Conservation (phyloP, 2,888 invertebrate species). For the Ypsolopha sequella region DNA sequence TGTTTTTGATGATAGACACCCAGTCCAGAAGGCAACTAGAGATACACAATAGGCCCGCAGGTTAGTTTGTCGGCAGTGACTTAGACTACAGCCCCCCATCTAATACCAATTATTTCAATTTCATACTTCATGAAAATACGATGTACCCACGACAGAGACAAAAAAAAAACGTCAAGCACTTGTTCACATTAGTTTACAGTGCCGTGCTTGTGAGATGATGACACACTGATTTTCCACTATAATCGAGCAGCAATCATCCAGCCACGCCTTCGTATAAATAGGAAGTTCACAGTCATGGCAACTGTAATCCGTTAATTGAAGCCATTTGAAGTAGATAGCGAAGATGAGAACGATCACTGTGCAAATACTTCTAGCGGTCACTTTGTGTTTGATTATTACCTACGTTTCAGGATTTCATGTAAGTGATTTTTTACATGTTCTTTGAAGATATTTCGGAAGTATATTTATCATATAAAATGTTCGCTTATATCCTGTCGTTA, state of each 20-base stretch:
- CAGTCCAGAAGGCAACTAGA: too few species aligned
- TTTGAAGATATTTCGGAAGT: too few species aligned
- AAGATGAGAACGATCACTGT: conserved; percentile 36
- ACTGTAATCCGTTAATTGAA: conserved; percentile 32
- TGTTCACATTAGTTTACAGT: not conserved
- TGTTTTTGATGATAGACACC: too few species aligned
- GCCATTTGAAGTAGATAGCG: conserved; percentile 11
- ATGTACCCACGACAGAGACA: too few species aligned
- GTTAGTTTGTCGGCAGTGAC: too few species aligned
- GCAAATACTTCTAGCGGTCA: conserved; percentile 21
- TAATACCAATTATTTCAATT: too few species aligned
- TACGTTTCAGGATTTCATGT: conserved; percentile 35
- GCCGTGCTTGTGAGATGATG: conserved; percentile 16
- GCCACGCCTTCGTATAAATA: conserved; percentile 63
- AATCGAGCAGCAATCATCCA: conserved; percentile 19
- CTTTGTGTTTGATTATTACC: conserved; percentile 24
- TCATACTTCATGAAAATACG: too few species aligned
- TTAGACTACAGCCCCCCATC: too few species aligned
- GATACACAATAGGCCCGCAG: too few species aligned
- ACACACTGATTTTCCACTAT: conserved; percentile 43
- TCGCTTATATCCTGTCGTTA: not conserved
- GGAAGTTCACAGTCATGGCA: conserved; percentile 61
- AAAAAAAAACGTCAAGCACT: not conserved
- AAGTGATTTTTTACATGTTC: conserved; percentile 15
- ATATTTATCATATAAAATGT: not conserved